Evolutionary conservation across 2,113 vertebrate species (phyloP).

Genomic region (Mormyrus iriodes): DNA sequence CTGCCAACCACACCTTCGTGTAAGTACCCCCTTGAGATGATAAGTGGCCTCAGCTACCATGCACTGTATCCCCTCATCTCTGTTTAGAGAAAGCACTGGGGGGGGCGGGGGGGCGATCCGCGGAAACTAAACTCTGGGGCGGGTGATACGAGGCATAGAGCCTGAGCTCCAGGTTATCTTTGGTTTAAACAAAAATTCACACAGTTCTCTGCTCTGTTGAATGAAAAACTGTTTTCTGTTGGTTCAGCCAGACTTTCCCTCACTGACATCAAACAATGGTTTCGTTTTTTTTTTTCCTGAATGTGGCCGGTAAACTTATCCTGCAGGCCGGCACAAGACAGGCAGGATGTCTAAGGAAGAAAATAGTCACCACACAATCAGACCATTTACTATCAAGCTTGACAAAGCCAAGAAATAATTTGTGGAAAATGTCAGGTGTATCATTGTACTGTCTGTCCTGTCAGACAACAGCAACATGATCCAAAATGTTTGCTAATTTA

Average conservation of each 20-base stretch:
- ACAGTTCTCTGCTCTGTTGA: background rate
- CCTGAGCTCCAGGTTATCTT: too few relatives aligned
- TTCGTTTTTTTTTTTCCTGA: too few relatives aligned
- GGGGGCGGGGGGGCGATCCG: background rate
- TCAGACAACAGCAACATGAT: background rate
- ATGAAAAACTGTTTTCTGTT: too few relatives aligned
- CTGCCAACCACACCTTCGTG: background rate
- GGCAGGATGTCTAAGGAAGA: too few relatives aligned
- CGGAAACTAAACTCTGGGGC: background rate
- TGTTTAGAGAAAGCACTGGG: background rate
- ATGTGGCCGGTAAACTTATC: too few relatives aligned
- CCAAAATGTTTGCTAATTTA: background rate
- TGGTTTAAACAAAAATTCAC: too few relatives aligned
- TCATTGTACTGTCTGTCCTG: background rate
- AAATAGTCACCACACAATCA: too few relatives aligned
- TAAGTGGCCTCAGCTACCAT: background rate
- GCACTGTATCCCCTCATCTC: background rate
- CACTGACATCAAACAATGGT: too few relatives aligned
- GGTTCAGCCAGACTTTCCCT: too few relatives aligned
- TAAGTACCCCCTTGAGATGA: background rate
- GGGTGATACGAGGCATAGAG: background rate
- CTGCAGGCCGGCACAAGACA: too few relatives aligned
- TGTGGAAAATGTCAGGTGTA: background rate
- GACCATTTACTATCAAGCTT: background rate
- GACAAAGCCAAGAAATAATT: background rate